Evolutionary conservation across 2,797 vertebrate genomes (phyloP).

Genomic region (Distichodus sexfasciatus): DNA sequence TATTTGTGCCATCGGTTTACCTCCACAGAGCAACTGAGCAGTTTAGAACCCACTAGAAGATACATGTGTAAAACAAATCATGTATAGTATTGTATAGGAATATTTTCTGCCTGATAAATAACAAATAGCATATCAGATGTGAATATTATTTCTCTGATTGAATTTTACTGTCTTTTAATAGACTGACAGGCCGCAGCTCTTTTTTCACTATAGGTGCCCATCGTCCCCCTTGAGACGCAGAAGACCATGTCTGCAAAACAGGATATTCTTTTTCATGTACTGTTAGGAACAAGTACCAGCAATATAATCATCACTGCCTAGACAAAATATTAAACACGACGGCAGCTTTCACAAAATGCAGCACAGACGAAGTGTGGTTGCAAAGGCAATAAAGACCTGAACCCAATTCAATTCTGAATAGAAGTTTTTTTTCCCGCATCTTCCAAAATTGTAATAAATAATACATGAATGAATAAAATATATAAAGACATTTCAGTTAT

Average conservation of each 20-base stretch:
- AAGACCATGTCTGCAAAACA: not conserved
- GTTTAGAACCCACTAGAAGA: not conserved
- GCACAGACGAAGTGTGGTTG: not conserved
- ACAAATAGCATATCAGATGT: no score
- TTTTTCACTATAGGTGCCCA: not conserved
- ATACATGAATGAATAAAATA: no score
- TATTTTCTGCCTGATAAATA: no score
- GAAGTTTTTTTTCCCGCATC: no score
- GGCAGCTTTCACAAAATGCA: not conserved
- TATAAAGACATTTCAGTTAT: no score
- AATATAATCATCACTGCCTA: not conserved
- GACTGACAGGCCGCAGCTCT: not conserved
- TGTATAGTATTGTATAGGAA: no score
- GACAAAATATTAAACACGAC: not conserved
- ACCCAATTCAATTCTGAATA: not conserved
- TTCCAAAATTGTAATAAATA: no score
- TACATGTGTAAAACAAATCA: not conserved
- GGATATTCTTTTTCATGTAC: not conserved
- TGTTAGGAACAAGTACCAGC: not conserved
- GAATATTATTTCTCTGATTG: no score
- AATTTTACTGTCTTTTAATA: not conserved
- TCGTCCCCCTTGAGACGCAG: not conserved
- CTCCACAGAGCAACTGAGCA: not conserved
- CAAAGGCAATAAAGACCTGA: not conserved
- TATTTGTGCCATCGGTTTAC: constrained; percentile 6